phyloP scores from a whole-genome alignment of 2,888 invertebrate genomes.

The Spialia ferax region DNA sequence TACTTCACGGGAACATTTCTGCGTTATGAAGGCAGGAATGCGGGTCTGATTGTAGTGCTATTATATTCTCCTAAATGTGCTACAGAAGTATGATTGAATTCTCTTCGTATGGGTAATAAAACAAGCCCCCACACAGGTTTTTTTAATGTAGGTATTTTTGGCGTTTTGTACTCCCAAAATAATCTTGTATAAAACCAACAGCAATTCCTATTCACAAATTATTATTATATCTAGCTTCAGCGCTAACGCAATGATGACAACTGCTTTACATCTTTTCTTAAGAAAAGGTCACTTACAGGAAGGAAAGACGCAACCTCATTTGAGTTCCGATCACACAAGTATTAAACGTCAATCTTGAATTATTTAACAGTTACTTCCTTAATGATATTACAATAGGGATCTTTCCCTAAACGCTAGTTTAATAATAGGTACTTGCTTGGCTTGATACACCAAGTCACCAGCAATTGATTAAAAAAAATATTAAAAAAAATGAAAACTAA shows the following conservation, averaged over 20 bases:
- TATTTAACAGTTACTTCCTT: background rate
- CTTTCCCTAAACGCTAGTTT: no score
- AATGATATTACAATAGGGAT: background rate
- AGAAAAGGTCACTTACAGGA: background rate
- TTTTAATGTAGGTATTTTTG: background rate
- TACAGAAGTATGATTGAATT: background rate
- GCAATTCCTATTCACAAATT: no score
- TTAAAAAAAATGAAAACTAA: no score
- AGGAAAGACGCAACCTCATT: background rate
- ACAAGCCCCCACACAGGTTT: background rate
- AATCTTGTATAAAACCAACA: background rate
- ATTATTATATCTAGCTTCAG: no score
- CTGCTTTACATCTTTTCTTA: background rate
- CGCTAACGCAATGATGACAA: no score
- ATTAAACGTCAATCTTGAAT: background rate
- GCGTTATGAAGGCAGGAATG: constrained; percentile 19
- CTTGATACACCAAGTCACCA: no score
- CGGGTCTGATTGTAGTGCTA: constrained; percentile 1
- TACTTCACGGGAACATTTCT: constrained; percentile 23
- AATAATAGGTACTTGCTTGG: no score
- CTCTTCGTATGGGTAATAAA: background rate
- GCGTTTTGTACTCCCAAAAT: background rate
- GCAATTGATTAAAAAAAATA: no score
- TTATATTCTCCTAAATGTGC: background rate
- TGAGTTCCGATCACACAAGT: background rate